A percentile compares a stretch with the other conserved stretches of the same genome.
phyloP scores from a whole-genome alignment of 2,888 invertebrate genomes.

The Prenolepis imparis region DNA sequence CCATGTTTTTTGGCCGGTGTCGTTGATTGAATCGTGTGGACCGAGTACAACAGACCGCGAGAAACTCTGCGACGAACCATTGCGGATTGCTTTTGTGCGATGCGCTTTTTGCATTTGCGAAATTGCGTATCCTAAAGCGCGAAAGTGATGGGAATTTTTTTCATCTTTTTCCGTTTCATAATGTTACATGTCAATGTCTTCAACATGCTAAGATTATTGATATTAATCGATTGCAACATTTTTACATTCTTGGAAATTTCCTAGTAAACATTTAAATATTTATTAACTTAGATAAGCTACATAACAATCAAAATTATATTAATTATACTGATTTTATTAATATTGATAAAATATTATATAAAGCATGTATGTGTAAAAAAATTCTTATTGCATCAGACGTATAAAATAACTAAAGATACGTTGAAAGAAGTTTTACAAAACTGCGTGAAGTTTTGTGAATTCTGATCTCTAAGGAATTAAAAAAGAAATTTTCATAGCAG shows the following conservation, averaged over 20 bases:
- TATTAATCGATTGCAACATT: not conserved
- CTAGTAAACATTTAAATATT: not conserved
- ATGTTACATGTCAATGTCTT: not conserved
- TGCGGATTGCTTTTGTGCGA: constrained; percentile 2
- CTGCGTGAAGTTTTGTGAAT: constrained; percentile 10
- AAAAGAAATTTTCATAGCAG: constrained; percentile 21
- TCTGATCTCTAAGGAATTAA: constrained; percentile 23
- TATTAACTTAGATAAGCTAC: not conserved
- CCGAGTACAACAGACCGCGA: not conserved
- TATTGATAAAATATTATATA: too few species aligned
- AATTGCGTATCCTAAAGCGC: not conserved
- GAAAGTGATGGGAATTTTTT: not conserved
- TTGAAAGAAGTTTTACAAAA: constrained; percentile 8
- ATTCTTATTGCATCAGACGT: not conserved
- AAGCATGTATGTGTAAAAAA: not conserved
- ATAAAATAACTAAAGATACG: not conserved
- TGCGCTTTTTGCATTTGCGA: not conserved
- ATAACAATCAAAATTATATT: not conserved
- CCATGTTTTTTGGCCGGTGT: constrained; percentile 25
- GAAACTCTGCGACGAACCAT: constrained; percentile 7
- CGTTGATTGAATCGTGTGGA: constrained; percentile 23
- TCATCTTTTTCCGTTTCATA: not conserved
- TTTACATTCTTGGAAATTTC: not conserved
- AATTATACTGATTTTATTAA: not conserved
- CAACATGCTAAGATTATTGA: not conserved